Base-by-base conservation (phyloP, 2,113 vertebrate genomes). In the Calidris pugnax region DNA sequence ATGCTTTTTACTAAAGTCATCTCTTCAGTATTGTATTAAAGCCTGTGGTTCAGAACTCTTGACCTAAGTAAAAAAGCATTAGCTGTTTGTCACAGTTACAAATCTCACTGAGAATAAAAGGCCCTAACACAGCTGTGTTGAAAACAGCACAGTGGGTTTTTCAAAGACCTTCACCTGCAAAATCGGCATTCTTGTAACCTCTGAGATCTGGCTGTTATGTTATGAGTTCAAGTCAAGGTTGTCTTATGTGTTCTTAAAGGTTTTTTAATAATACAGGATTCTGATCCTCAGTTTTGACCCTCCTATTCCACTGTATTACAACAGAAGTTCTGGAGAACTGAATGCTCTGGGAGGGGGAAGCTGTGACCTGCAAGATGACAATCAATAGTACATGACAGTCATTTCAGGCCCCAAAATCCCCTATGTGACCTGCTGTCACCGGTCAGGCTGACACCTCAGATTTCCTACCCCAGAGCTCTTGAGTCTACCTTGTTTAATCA, bases 121-220 rank as follows among this genome's bases (percentile, higher is more conserved):
- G 32, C 79, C 63, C 5, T 5, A 80, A 47, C 37, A 37, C 59
- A 90, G 86, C 80, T 87, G 47, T 63, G 73, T 6, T 89, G 60
- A 80, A 81, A 90, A 63, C 20, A 75, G 55, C 73, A 77, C 28
- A 17, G 79, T 17, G 56, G 27, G 23, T 81, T 89, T 92, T 95
- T 63, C 73, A 72, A 90, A 90, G 82, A 72, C 33, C 73, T 89
- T 90, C 89, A 87, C 78, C 71, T 87, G 92, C 67, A 59, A 47
- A 91, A 91, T 55, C 1, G 14, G 28, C 63, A 43, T 55, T 78
- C 80, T 50, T 7, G 2, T 81, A 80, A 95, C 76, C 84, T 90
- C 80, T 43, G 64, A 92, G 69, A 51, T 75, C 60, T 17, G 17
- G n/a, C 45, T 74, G 60, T 47, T 75, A 43, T 27, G 77, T 74